Evolutionary conservation across 2,888 invertebrate species (phyloP), one percentile per base, ranked within the genome.

Genomic region (Phalera bucephala): DNA sequence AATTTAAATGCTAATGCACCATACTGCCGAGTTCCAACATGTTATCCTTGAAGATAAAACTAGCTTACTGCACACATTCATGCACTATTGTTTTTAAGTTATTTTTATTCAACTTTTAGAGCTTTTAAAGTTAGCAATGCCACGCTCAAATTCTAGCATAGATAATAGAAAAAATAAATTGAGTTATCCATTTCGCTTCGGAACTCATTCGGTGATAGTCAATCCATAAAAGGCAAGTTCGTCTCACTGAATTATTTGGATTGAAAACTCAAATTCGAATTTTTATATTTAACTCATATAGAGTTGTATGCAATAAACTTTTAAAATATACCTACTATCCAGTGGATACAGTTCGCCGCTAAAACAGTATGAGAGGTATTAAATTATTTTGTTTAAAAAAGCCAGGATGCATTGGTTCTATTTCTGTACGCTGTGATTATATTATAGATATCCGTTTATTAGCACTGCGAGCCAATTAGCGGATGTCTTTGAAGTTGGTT

Each of bases 401-500:
- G n/a, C n/a, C n/a, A n/a, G n/a, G n/a, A n/a, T n/a, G n/a, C n/a
- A n/a, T n/a, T 43, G 33, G 10, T 19, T 60, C 52, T 59, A 60
- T 57, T 57, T 28, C 50, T 41, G 27, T 34, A 37, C 30, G 38
- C 26, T 46, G 37, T 33, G 32, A 41, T 52, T 54, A 54, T 52
- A n/a, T n/a, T n/a, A 42, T 51, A 56, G 45, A 55, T 55, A 54
- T 59, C 45, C 50, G 52, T 52, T 31, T 59, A 55, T 59, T 53
- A 56, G 54, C 43, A 65, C 66, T 56, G 53, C 57, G 48, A 45
- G 64, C 72, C 76, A 84, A 87, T 86, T 84, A 85, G 64, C 74
- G 77, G 71, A 69, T 72, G 68, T 70, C 81, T 86, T 87, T 86
- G 82, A 87, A 74, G 80, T 83, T 56, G 45, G 56, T 57, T 56